Evolutionary conservation across 2,113 vertebrate genomes (phyloP), one percentile per base, ranked within the genome.

Genomic region (Pygoscelis adeliae): DNA sequence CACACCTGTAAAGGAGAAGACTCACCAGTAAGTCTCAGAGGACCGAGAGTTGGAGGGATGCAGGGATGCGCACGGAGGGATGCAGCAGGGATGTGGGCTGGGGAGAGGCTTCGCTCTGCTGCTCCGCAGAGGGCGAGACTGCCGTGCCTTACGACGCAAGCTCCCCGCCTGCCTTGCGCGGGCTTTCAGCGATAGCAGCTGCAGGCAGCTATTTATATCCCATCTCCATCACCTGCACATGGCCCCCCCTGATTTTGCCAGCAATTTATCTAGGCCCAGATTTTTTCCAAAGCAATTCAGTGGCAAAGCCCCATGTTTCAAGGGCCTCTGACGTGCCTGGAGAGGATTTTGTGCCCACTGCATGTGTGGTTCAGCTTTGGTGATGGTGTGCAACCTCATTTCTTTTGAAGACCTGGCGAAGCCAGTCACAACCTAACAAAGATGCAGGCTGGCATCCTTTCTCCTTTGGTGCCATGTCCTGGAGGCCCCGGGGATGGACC

Each of bases 151-250:
- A 26, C 2, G 3, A n/a, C 2, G 5, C 42, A 23, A 67, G 52
- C 56, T 86, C 80, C 49, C 42, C 0, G 3, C 67, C 56, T 36
- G 67, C 72, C 62, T 77, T 2, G 0, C 23, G 2, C 4, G 5
- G 63, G 74, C 47, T 90, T 79, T 53, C 79, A 58, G 46, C 1
- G 0, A 44, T 5, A 50, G 71, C 87, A 90, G 67, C 93, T 87
- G 58, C 89, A 63, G 52, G 78, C 78, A 92, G 65, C 86, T 82
- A 73, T 90, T 93, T 74, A 82, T 69, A 92, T 49, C 73, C 73
- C 11, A 1, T 70, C 72, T 87, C 67, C 85, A 92, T 83, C 83
- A 90, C 89, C 90, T 89, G 90, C 38, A 4, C 2, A 0, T 29
- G 11, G 27, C 36, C 50, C 53, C 53, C 67, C n/a, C 89, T 44